Evolutionary conservation across 2,888 invertebrate species (phyloP).

Genomic region (Pterostichus niger): DNA sequence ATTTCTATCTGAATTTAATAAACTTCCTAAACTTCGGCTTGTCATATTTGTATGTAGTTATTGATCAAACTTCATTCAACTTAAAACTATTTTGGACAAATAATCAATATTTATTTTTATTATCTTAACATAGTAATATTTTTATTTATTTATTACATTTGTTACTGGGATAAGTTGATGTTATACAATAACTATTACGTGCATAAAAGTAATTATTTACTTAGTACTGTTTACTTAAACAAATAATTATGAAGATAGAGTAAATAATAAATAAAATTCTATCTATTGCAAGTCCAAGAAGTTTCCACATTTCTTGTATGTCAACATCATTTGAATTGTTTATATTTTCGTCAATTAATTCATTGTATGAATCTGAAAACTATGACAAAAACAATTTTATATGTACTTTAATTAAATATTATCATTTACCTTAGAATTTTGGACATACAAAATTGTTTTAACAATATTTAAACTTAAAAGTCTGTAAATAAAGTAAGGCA

Average conservation of each 20-base stretch:
- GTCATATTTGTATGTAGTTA: constrained; percentile 22
- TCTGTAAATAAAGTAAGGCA: constrained; percentile 72
- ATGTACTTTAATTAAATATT: background rate
- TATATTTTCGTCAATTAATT: constrained; percentile 42
- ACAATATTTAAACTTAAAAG: constrained; percentile 71
- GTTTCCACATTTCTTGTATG: constrained; percentile 73
- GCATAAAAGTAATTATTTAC: background rate
- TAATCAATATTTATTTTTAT: background rate
- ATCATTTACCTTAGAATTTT: constrained; percentile 71
- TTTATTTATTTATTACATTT: no score
- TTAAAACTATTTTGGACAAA: background rate
- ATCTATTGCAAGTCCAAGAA: constrained; percentile 73
- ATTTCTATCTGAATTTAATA: constrained; percentile 14
- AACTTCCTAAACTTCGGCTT: constrained; percentile 7
- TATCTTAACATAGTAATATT: no score
- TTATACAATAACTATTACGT: constrained; percentile 23
- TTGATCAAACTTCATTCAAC: constrained; percentile 21
- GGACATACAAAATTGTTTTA: constrained; percentile 72
- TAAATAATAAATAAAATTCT: constrained; percentile 72
- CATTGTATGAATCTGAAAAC: constrained; percentile 62
- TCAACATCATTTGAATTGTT: constrained; percentile 26
- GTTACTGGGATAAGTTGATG: background rate
- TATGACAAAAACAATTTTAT: constrained; percentile 5
- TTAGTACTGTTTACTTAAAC: constrained; percentile 67
- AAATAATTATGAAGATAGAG: constrained; percentile 70